phyloP scores from a whole-genome alignment of 2,888 invertebrate genomes.

The Eupithecia pulchellata region DNA sequence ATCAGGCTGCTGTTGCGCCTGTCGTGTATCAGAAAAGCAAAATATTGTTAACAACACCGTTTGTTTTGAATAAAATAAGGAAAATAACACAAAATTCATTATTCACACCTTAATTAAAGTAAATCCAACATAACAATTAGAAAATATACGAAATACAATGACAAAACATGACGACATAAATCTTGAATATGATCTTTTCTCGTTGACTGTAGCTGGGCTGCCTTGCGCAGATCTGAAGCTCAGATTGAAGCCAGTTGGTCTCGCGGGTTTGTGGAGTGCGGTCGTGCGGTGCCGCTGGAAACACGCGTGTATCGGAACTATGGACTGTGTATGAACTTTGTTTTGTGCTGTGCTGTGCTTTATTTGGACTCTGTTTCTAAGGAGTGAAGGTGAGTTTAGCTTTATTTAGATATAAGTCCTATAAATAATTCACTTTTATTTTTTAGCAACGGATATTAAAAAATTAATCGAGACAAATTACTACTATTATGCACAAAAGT shows the following conservation, averaged over 20 bases:
- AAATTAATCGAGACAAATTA: neutral
- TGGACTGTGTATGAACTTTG: slow-evolving; percentile 28
- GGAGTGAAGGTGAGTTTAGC: slow-evolving; percentile 23
- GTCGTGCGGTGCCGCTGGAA: slow-evolving; percentile 27
- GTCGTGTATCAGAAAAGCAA: neutral
- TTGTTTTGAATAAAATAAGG: neutral
- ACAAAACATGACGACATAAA: neutral
- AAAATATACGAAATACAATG: neutral
- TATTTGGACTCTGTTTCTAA: slow-evolving; percentile 21
- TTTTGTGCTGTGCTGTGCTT: slow-evolving; percentile 26
- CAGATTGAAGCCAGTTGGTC: slow-evolving; percentile 44
- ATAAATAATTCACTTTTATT: neutral
- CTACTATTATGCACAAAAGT: neutral
- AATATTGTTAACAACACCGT: neutral
- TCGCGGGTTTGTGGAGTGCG: slow-evolving; percentile 29
- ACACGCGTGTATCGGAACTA: slow-evolving; percentile 22
- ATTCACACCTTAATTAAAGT: too few relatives aligned
- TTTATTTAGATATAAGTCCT: neutral
- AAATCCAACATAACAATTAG: neutral
- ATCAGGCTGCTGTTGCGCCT: too few relatives aligned
- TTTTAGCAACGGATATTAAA: neutral
- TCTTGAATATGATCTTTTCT: slow-evolving; percentile 13
- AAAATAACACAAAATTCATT: too few relatives aligned
- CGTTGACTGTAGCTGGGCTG: slow-evolving; percentile 39
- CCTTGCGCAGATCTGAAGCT: slow-evolving; percentile 44